A percentile compares a stretch with the other conserved stretches of the same genome.
Conservation (phyloP, 1,140 invertebrate species). For the Bombus waltoni region DNA sequence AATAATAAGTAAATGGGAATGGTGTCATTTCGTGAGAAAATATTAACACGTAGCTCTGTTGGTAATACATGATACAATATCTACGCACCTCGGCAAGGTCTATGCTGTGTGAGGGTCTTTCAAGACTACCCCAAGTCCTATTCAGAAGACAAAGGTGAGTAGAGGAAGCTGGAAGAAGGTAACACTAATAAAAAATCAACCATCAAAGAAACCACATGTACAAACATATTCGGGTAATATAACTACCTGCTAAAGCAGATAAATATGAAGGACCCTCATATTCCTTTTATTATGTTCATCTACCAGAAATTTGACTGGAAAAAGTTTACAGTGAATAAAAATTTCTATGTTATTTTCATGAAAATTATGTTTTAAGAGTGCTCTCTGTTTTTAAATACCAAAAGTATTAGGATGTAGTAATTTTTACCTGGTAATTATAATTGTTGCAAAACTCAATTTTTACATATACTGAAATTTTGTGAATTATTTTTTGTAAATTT, state of each 20-base stretch:
- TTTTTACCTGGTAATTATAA: conserved; percentile 19
- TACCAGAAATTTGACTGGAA: conserved; percentile 34
- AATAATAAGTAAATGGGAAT: conserved; percentile 81
- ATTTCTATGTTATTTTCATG: conserved; percentile 32
- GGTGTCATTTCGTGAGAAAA: conserved; percentile 83
- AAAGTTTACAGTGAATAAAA: conserved; percentile 11
- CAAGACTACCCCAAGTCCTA: conserved; percentile 83
- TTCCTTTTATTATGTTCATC: conserved; percentile 55
- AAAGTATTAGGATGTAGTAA: conserved; percentile 24
- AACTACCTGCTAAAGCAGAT: conserved; percentile 69
- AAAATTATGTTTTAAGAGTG: conserved; percentile 35
- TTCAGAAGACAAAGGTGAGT: conserved; percentile 82
- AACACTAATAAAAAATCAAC: conserved; percentile 77
- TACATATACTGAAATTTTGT: conserved; percentile 45
- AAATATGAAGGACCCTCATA: conserved; percentile 62
- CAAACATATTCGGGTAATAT: conserved; percentile 65
- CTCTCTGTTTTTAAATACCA: conserved; percentile 24
- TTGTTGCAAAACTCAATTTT: conserved; percentile 45
- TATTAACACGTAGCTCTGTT: conserved; percentile 84
- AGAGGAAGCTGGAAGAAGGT: conserved; percentile 81
- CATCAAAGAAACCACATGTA: conserved; percentile 67
- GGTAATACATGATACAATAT: conserved; percentile 84
- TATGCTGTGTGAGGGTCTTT: conserved; percentile 83
- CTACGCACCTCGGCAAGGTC: conserved; percentile 83
- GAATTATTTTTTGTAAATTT: not conserved